phyloP scores from a whole-genome alignment of 2,888 invertebrate species.

The Omphaloscelis lunosa region DNA sequence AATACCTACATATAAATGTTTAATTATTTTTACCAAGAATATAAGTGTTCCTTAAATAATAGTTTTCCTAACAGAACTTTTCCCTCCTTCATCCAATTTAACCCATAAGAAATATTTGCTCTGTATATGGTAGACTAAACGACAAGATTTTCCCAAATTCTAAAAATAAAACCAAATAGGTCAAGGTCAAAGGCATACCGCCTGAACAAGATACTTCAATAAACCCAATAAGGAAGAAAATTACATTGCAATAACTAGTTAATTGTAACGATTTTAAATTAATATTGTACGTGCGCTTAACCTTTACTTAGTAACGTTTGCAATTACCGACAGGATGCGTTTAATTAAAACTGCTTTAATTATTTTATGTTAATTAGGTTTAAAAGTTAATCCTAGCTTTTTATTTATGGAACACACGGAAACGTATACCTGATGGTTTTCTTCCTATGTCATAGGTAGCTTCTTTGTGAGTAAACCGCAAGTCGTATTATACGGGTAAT shows the following conservation, averaged over 20 bases:
- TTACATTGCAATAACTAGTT: slow-evolving; percentile 19
- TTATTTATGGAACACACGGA: background rate
- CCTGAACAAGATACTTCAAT: slow-evolving; percentile 26
- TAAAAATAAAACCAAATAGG: background rate
- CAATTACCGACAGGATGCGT: slow-evolving; percentile 44
- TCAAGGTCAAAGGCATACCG: slow-evolving; percentile 18
- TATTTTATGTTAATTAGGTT: slow-evolving; percentile 46
- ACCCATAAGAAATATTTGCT: too few relatives aligned
- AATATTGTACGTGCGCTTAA: slow-evolving; percentile 44
- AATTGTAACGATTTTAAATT: slow-evolving; percentile 57
- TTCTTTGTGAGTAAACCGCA: background rate
- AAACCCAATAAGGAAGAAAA: slow-evolving; percentile 58
- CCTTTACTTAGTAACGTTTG: slow-evolving; percentile 44
- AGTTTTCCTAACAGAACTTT: too few relatives aligned
- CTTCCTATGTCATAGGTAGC: background rate
- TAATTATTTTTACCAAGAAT: too few relatives aligned
- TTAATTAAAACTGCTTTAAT: slow-evolving; percentile 51
- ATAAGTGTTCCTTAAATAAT: too few relatives aligned
- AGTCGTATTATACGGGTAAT: background rate
- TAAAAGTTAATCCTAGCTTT: slow-evolving; percentile 29
- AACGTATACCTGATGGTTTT: slow-evolving; percentile 4
- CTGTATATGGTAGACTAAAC: too few relatives aligned
- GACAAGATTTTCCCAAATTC: too few relatives aligned
- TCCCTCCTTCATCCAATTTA: too few relatives aligned
- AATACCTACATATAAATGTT: too few relatives aligned